These are phyloP conservation scores for Samia ricini DNA, from an alignment of 1,140 invertebrate species.

Conservation along the genomic window DNA sequence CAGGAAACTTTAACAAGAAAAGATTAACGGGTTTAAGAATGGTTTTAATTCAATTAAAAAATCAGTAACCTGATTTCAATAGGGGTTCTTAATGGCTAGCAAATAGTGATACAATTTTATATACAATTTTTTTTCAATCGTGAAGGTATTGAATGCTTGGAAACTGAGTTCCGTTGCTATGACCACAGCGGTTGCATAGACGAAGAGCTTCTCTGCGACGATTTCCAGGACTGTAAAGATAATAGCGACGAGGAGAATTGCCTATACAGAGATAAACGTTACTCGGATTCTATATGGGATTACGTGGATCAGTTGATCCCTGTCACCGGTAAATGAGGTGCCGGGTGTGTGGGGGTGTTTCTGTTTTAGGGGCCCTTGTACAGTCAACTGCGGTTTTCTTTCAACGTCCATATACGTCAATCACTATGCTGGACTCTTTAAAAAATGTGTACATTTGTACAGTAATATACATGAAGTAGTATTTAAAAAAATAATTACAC, in stretches of 20 bases:
- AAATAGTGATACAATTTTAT: not conserved
- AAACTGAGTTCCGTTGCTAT: constrained; percentile 80
- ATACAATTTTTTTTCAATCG: constrained; percentile 29
- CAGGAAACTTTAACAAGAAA: not conserved
- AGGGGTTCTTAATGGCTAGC: not conserved
- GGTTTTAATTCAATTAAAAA: too few relatives aligned
- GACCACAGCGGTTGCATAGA: constrained; percentile 80
- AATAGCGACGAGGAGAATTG: constrained; percentile 86
- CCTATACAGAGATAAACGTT: constrained; percentile 48
- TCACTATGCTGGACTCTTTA: not conserved
- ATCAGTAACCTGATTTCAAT: not conserved
- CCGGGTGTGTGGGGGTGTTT: constrained; percentile 28
- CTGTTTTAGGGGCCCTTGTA: constrained; percentile 21
- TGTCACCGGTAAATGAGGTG: constrained; percentile 43
- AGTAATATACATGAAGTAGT: too few relatives aligned
- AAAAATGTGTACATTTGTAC: not conserved
- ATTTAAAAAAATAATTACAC: too few relatives aligned
- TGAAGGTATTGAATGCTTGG: constrained; percentile 62
- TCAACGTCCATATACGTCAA: constrained; percentile 3
- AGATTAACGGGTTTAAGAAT: too few relatives aligned
- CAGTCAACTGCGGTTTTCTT: constrained; percentile 12
- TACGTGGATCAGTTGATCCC: constrained; percentile 1
- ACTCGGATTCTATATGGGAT: constrained; percentile 30
- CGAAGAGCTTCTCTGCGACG: constrained; percentile 80
- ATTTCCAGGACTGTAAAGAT: constrained; percentile 83